A percentile compares a stretch with the other conserved stretches of the same genome.
Conservation (phyloP, 92 coral and sea anemone species). For the Epizoanthus rinbou region DNA sequence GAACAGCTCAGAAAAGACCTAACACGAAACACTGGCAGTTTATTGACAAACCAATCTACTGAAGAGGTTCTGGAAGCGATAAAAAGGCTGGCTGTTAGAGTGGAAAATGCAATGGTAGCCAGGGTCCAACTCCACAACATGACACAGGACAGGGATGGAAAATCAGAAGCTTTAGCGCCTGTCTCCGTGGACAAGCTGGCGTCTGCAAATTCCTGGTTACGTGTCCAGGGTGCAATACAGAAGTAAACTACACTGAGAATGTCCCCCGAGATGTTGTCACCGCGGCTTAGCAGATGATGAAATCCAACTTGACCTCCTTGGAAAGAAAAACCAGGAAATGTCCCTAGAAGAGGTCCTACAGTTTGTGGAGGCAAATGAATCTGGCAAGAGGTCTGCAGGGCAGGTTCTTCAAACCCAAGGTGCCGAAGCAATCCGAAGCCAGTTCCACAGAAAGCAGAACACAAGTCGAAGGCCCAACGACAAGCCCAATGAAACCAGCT, state of each 20-base stretch:
- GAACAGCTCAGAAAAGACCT: no score
- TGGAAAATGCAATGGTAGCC: slow-evolving; percentile 70
- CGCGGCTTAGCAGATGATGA: slow-evolving; percentile 55
- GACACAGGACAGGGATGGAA: slow-evolving; percentile 58
- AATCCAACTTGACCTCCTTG: slow-evolving; percentile 58
- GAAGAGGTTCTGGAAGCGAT: no score
- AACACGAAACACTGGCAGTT: no score
- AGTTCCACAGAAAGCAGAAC: slow-evolving; percentile 25
- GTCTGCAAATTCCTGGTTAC: slow-evolving; percentile 52
- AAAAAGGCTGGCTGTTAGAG: slow-evolving; percentile 56
- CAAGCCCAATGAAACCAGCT: slow-evolving; percentile 34
- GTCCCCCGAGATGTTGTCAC: slow-evolving; percentile 52
- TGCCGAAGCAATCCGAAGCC: slow-evolving; percentile 54
- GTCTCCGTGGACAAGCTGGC: slow-evolving; percentile 35
- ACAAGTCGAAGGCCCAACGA: neutral
- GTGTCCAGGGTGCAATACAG: slow-evolving; percentile 51
- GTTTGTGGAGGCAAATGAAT: slow-evolving; percentile 60
- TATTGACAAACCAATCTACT: no score
- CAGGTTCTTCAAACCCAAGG: slow-evolving; percentile 61
- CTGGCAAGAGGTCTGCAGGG: slow-evolving; percentile 74
- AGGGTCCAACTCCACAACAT: slow-evolving; percentile 63
- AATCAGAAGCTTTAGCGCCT: slow-evolving; percentile 48
- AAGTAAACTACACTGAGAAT: slow-evolving; percentile 60
- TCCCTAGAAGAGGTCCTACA: slow-evolving; percentile 55
- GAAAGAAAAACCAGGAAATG: slow-evolving; percentile 62